phyloP scores from a whole-genome alignment of 2,888 invertebrate species.

The Trichogramma evanescens region DNA sequence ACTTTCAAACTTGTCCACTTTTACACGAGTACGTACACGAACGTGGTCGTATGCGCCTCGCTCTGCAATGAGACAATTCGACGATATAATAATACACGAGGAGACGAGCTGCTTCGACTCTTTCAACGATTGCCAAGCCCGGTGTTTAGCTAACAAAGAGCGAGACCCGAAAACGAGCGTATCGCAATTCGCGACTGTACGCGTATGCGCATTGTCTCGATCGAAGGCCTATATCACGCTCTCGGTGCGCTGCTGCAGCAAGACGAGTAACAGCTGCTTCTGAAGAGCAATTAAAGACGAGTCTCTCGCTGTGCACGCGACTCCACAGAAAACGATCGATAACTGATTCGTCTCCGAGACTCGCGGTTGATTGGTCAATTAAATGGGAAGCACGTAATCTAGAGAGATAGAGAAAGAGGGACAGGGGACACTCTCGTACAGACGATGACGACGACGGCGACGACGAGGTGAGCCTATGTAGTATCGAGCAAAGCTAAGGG shows the following conservation, averaged over 20 bases:
- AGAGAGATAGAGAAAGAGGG: constrained; percentile 21
- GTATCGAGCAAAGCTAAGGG: constrained; percentile 7
- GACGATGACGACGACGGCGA: constrained; percentile 2
- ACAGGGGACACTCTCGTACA: constrained; percentile 22
- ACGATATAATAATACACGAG: no score
- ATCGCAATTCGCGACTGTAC: constrained; percentile 8
- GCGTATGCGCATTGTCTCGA: neutral
- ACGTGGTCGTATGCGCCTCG: no score
- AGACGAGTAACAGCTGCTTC: neutral
- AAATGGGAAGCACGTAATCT: constrained; percentile 45
- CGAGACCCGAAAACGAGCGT: constrained; percentile 9
- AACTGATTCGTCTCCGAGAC: constrained; percentile 42
- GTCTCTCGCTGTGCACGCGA: no score
- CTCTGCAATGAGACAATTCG: no score
- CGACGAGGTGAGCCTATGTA: constrained; percentile 27
- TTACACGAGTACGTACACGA: no score
- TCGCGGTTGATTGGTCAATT: constrained; percentile 47
- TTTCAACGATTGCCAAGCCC: no score
- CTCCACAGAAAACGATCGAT: constrained; percentile 33
- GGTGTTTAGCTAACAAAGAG: no score
- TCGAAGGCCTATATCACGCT: constrained; percentile 16
- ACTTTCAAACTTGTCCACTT: no score
- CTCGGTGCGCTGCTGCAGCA: constrained; percentile 7
- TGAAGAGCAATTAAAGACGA: constrained; percentile 36
- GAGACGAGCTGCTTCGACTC: no score